Evolutionary conservation across 2,888 invertebrate species (phyloP), one percentile per base, ranked within the genome.

Genomic region (Macropis europaea): DNA sequence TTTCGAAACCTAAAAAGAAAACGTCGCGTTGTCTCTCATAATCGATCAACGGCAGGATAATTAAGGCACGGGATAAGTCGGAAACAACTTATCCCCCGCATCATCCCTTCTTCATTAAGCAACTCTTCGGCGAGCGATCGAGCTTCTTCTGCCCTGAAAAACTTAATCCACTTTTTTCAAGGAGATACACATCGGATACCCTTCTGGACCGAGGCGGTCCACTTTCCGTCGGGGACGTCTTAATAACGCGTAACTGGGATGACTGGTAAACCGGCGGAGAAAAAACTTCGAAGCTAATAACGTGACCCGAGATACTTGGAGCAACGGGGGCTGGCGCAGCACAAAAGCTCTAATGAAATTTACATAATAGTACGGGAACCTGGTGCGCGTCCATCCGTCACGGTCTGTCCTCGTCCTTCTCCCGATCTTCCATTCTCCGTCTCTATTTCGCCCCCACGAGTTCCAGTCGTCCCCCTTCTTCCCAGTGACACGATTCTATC

Each of bases 311-410:
- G 52, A 36, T 57, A 72, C 57, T 62, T 34, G 7, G 57, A 15
- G 32, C 57, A 52, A 28, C 45, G 30, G 50, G 54, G 70, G 40
- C 61, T 40, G 34, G 43, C 57, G 56, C 38, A 43, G 53, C 61
- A 62, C 67, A 81, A 81, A 82, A 81, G 76, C 81, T 73, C 70
- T 84, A 82, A 83, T 82, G 82, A 82, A 82, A 82, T 82, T 82
- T 82, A 74, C 82, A 82, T 82, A 83, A 84, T 79, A 82, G 76
- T 66, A 69, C 47, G 57, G 62, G 72, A 74, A 68, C 63, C 79
- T 71, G 63, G 57, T 53, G 79, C 66, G 79, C 66, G 61, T 69
- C 69, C 73, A 79, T 82, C 74, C 76, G 74, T 82, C 83, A 82
- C 54, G 75, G 42, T 59, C 71, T 70, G 66, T 79, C 82, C 68